Base-by-base conservation (phyloP, 2,113 vertebrate species). In the Rostratula benghalensis region DNA sequence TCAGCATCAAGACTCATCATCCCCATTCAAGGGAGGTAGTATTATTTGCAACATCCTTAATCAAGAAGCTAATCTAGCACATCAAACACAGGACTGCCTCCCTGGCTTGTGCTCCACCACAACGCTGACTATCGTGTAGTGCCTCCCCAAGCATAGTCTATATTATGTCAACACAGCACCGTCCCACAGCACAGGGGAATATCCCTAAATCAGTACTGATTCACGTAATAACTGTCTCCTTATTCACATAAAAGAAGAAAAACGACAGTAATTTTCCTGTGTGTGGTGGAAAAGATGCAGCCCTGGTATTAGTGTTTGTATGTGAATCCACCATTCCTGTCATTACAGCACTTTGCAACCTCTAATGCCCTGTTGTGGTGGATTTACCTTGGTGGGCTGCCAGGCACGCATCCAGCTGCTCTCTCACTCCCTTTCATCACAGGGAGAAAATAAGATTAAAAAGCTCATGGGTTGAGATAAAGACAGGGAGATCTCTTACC, bases 381-480 rank as follows among this genome's bases (percentile, higher is more conserved):
- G 25, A 33, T 37, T 77, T 33, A 39, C 39, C 13, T 30, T 16
- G 39, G 11, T n/a, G 57, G 16, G 27, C 83, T 91, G 31, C 48
- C 51, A 18, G 3, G 48, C 12, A 10, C 80, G 63, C 41, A 16
- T 30, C 80, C 63, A 64, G n/a, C 28, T 10, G 14, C 31, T 6
- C 33, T 35, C 54, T 23, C 48, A 9, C 4, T 31, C 31, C 9
- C 10, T 41, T 17, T 82, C 15, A 6, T 21, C 39, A 5, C 28
- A 4, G 17, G 5, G 7, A 54, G 6, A 33, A 76, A 76, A 41
- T 2, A 35, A 37, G 13, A 17, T 21, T 6, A 33, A 86, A 51
- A 68, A 46, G 6, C 25, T 71, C 10, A 2, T 0, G 6, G 41
- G 24, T 6, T 0, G 0, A 63, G n/a, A n/a, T 28, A 85, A 89